Base-by-base conservation (phyloP, 2,888 invertebrate species). In the Ennomos fuscantarius region DNA sequence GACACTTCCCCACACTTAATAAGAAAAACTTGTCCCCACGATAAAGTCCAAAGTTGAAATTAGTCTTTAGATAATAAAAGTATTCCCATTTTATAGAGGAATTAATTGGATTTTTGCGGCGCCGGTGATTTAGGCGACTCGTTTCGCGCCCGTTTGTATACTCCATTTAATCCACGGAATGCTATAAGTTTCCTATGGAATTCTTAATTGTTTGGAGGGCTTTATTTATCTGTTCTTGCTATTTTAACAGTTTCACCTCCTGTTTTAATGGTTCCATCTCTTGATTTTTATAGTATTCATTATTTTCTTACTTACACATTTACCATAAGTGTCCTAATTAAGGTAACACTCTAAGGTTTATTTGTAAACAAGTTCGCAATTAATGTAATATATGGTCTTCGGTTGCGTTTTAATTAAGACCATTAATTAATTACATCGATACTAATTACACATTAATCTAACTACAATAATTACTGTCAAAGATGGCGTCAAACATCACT, bases 1-100 rank as follows among this genome's bases (percentile, higher is more conserved):
- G 84, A 82, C 82, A 81, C 77, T 81, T 82, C 76, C 80, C 81
- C 78, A 79, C 82, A 81, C 81, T 81, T 82, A 79, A 79, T 80
- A 82, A 79, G 53, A 59, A 59, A 59, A 82, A 87, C 73, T 80
- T 79, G 80, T 81, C 77, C 56, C 44, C 53, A 32, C 49, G 53
- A 59, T 59, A 81, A 82, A 78, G 75, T 76, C 69, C 62, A 46
- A 72, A 74, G 70, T 71, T 72, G 68, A 72, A 76, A 82, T 82
- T 77, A 78, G 73, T 79, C 75, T 69, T 55, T 48, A 65, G 69
- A 49, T 57, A 60, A 59, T 55, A 63, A 62, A 63, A 63, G 57
- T 62, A 56, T 60, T 60, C 62, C 49, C 52, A 58, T 63, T 71
- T 68, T 67, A 66, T 56, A 60, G 61, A 63, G 55, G 51, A 70